Evolutionary conservation across 2,888 invertebrate species (phyloP).

Genomic region (Sisyra nigra): DNA sequence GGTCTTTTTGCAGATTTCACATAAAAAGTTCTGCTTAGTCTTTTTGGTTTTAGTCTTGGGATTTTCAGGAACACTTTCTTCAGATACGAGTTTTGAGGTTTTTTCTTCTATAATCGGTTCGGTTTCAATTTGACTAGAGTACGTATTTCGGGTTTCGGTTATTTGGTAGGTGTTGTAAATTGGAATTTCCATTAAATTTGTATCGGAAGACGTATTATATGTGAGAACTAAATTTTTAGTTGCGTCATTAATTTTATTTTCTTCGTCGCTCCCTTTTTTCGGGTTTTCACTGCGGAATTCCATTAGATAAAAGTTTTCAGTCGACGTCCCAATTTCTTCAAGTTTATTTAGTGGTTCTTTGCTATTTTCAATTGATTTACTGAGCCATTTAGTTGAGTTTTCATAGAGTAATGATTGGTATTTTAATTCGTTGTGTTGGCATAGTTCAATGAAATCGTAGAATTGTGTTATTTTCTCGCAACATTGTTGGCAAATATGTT

Average conservation of each 20-base stretch:
- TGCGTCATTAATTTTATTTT: neutral
- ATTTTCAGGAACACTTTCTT: neutral
- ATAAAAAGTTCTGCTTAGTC: neutral
- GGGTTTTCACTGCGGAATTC: neutral
- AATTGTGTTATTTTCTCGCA: neutral
- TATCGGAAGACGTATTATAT: neutral
- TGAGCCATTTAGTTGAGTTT: constrained; percentile 1
- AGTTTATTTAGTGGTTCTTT: no score
- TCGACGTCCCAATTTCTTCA: neutral
- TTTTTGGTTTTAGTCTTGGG: neutral
- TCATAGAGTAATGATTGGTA: constrained; percentile 1
- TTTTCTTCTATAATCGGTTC: neutral
- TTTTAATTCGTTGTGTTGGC: neutral
- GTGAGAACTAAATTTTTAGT: neutral
- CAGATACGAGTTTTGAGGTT: neutral
- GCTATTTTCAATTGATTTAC: neutral
- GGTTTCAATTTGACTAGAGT: neutral
- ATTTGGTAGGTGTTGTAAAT: neutral
- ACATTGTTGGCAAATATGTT: constrained; percentile 1
- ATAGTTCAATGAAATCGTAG: constrained; percentile 1
- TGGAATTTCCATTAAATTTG: no score
- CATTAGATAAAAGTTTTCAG: neutral
- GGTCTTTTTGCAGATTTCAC: neutral
- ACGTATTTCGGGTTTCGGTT: neutral
- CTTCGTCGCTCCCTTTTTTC: neutral